Evolutionary conservation across 2,888 invertebrate species (phyloP), one percentile per base, ranked within the genome.

Genomic region (Agrochola lota): DNA sequence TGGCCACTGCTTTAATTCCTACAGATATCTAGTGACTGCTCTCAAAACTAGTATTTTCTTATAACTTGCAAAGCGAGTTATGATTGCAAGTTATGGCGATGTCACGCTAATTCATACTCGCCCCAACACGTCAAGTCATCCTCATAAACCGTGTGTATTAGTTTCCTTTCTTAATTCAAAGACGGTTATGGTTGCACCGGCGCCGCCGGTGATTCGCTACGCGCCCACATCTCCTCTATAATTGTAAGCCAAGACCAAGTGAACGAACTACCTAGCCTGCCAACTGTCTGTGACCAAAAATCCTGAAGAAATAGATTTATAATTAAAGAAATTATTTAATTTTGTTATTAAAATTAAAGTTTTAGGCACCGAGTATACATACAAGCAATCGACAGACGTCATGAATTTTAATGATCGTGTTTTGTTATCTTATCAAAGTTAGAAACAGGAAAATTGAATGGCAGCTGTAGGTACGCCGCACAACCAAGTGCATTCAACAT

Each of bases 201-300:
- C 94, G 93, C 93, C 94, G 93, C 93, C 92, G 91, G 81, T 77
- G 87, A 93, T 93, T 94, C 91, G 94, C 90, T 86, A 91, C 89
- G 92, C 93, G 88, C 91, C 92, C 91, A 91, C 94, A 79, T 84
- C 89, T 85, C 70, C 82, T 77, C 89, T 89, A 85, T 91, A 91
- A 93, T 92, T 91, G 91, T 90, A 85, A 86, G 86, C 82, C 84
- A 83, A 84, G 85, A 84, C 81, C 81, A 71, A 78, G 92, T 92
- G 92, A 93, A 92, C 89, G 92, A 90, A 87, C 84, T 85, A 76
- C 77, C 84, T 88, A 90, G 88, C 85, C 77, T 84, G 85, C 78
- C 86, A 86, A 88, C 87, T 86, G 86, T 78, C 81, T 85, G 74
- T 83, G 73, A 81, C 78, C 81, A 85, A 91, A 88, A 81, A 46